Percentiles rank a stretch among this genome's conserved stretches.
Evolutionary conservation across 2,888 invertebrate genomes (phyloP).

Genomic region (Leucoptera coffeella): DNA sequence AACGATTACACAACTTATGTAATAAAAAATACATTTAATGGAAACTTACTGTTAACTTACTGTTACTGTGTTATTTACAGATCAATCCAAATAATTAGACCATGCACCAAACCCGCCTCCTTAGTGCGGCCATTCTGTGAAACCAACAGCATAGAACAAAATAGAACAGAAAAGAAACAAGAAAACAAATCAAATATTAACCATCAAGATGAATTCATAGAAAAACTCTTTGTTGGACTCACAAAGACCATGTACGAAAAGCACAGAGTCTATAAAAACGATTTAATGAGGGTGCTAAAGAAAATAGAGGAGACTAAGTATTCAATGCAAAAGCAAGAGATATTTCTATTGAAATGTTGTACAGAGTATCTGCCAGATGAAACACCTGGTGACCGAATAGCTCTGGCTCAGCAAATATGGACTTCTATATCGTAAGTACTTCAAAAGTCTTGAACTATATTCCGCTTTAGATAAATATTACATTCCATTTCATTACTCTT

Average conservation of each 20-base stretch:
- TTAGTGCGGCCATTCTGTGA: no score
- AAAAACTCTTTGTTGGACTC: slow-evolving; percentile 25
- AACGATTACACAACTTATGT: no score
- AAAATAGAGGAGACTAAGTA: slow-evolving; percentile 30
- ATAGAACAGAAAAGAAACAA: no score
- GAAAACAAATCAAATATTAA: not conserved
- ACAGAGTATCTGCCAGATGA: slow-evolving; percentile 49
- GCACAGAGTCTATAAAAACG: slow-evolving; percentile 39
- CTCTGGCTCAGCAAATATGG: slow-evolving; percentile 51
- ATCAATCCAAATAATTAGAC: no score
- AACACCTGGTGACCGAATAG: slow-evolving; percentile 27
- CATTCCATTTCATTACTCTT: no score
- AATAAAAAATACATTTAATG: no score
- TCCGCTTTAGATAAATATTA: not conserved
- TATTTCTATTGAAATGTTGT: slow-evolving; percentile 50
- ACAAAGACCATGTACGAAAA: slow-evolving; percentile 34
- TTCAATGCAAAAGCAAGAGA: slow-evolving; percentile 31
- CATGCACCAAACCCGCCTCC: no score
- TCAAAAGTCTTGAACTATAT: not conserved
- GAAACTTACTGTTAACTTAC: no score
- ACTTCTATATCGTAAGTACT: slow-evolving; percentile 29
- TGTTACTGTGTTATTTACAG: no score
- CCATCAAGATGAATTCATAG: slow-evolving; percentile 20
- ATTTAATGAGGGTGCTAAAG: slow-evolving; percentile 20
- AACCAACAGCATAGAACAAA: no score